Percentiles rank a stretch among this genome's conserved stretches.
Evolutionary conservation across 2,113 vertebrate genomes (phyloP).

Genomic region (Octodon degus): DNA sequence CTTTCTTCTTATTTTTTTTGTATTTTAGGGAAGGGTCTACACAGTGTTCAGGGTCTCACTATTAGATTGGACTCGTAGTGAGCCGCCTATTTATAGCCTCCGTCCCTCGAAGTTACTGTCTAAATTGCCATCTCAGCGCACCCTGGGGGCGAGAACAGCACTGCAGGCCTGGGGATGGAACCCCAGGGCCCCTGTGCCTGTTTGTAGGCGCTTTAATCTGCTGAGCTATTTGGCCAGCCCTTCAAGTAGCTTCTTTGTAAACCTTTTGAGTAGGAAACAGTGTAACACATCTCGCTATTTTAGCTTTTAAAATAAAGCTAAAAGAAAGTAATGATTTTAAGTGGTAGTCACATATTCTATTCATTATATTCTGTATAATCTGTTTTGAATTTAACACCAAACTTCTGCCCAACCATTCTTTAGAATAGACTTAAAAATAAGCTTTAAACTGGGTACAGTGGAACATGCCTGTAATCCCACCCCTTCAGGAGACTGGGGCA

Average conservation of each 20-base stretch:
- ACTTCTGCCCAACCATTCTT: background rate
- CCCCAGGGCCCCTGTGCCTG: too few species aligned
- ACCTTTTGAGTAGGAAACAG: background rate
- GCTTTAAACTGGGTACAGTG: background rate
- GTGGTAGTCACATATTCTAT: background rate
- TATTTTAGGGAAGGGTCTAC: too few species aligned
- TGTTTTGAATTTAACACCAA: background rate
- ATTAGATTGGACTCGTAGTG: too few species aligned
- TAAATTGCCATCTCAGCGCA: too few species aligned
- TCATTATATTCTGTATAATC: background rate
- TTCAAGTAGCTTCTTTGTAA: background rate
- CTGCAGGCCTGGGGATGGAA: too few species aligned
- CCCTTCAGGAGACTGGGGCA: background rate
- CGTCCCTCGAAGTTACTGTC: too few species aligned
- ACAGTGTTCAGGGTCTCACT: too few species aligned
- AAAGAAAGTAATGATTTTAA: constrained; percentile 14
- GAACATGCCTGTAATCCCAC: background rate
- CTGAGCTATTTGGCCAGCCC: too few species aligned
- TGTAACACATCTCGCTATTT: background rate
- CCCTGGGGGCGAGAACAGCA: too few species aligned
- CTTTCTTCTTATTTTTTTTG: too few species aligned
- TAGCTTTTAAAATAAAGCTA: constrained; percentile 16
- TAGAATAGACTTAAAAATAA: constrained; percentile 23
- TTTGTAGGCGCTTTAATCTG: too few species aligned
- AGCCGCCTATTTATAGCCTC: too few species aligned